A percentile compares a stretch with the other conserved stretches of the same genome.
Conservation (phyloP, 2,113 vertebrate genomes). For the Coregonus clupeaformis region DNA sequence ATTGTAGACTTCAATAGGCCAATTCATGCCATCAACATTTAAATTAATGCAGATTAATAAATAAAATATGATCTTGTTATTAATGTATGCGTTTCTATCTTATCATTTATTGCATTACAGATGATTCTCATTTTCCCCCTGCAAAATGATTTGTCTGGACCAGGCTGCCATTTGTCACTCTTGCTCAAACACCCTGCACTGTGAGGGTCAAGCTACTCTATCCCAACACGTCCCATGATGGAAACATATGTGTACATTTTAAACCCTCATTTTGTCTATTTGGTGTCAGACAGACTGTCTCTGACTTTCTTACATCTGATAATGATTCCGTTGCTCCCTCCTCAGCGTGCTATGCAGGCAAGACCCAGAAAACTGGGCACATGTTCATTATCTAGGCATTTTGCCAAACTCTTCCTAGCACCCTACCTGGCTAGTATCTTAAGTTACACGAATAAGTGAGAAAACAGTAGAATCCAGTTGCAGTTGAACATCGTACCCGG, state of each 20-base stretch:
- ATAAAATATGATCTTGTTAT: not conserved
- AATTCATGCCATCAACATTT: not conserved
- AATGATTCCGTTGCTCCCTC: conserved; percentile 1
- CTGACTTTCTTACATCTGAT: not conserved
- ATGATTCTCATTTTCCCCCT: not conserved
- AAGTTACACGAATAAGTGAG: conserved; percentile 76
- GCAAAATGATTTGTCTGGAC: too few relatives aligned
- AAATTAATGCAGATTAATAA: not conserved
- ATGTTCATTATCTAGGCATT: conserved; percentile 77
- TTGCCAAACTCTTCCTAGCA: conserved; percentile 81
- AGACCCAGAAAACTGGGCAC: conserved; percentile 71
- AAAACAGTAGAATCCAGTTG: conserved; percentile 58
- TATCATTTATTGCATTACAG: not conserved
- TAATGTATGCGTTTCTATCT: not conserved
- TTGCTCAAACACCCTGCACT: not conserved
- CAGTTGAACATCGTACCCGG: conserved; percentile 68
- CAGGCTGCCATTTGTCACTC: not conserved
- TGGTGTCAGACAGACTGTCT: not conserved
- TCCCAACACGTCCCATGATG: not conserved
- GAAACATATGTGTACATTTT: not conserved
- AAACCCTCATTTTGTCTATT: not conserved
- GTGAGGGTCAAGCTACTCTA: not conserved
- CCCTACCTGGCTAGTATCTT: conserved; percentile 83
- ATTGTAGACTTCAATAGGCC: too few relatives aligned
- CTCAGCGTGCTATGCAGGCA: conserved; percentile 58